phyloP scores from a whole-genome alignment of 2,113 vertebrate genomes.

The Python bivittatus region DNA sequence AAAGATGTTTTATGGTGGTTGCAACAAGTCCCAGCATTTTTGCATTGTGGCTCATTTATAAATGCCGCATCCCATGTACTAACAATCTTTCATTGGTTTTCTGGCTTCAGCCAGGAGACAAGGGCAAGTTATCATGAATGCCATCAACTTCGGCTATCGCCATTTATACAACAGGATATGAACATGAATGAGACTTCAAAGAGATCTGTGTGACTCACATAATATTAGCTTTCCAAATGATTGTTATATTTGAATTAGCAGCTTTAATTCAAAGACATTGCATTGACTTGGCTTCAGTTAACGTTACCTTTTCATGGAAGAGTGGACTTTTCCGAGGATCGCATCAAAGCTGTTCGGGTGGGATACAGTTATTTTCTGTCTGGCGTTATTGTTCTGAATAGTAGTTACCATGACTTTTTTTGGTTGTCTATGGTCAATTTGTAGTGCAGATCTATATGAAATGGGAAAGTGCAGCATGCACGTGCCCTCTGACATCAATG shows the following conservation, averaged over 20 bases:
- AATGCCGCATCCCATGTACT: background rate
- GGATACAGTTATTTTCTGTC: background rate
- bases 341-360: background rate
- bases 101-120: background rate
- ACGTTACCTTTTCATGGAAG: background rate
- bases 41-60: background rate
- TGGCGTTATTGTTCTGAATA: background rate
- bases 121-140: background rate
- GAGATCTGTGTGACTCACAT: background rate
- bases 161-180: background rate
- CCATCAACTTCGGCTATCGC: background rate
- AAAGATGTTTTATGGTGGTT: conserved; percentile 8
- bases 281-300: background rate
- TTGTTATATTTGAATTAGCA: background rate
- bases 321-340: background rate
- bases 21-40: rapidly evolving
- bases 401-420: background rate
- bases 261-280: background rate
- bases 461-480: background rate
- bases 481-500: background rate
- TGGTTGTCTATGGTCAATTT: background rate
- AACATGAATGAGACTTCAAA: background rate
- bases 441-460: background rate
- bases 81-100: background rate
- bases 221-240: background rate